Evolutionary conservation across 2,888 invertebrate genomes (phyloP), one percentile per base, ranked within the genome.

Genomic region (Drosophila prolongata): DNA sequence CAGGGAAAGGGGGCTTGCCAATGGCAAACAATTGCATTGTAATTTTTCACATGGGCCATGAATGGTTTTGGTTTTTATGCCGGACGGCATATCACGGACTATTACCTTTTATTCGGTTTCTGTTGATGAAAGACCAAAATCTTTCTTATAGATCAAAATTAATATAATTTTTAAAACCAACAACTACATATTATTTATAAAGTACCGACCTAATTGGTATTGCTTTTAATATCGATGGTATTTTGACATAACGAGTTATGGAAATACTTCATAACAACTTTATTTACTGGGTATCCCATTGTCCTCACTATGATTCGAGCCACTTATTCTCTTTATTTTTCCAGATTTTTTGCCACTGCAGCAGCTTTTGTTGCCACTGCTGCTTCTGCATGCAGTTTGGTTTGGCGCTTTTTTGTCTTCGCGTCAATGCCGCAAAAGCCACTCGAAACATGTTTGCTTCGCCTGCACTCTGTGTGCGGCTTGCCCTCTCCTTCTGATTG

Each of bases 21-120:
- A 74, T 71, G 78, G 73, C 80, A 85, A 81, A 80, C 87, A 87
- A 85, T 77, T 78, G 83, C 89, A 85, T 79, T 83, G 87, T 77
- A 77, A 84, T 82, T 80, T 82, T 64, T 75, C 54, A 61, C 43
- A 47, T 38, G 57, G 35, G 40, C 46, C 56, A 24, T 47, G 58
- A 34, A 47, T 62, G 49, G 35, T 19, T 30, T 46, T 11, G 59
- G n/a, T 8, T 49, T n/a, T 34, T 24, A 14, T 34, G 53, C 19
- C 38, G 14, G 8, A 3, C 9, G 6, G 8, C 16, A 3, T 24
- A 14, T 46, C 13, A 11, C 24, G 19, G 11, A 19, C 11, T 19
- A 3, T 43, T n/a, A 14, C 40, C 40, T 16, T 10, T 10, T 0
- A 1, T 42, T 16, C 1, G 10, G 14, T 10, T 4, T 42, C 10